These are phyloP conservation scores for Etheostoma spectabile DNA, from an alignment of 2,113 vertebrate genomes.

Conservation along the genomic window DNA sequence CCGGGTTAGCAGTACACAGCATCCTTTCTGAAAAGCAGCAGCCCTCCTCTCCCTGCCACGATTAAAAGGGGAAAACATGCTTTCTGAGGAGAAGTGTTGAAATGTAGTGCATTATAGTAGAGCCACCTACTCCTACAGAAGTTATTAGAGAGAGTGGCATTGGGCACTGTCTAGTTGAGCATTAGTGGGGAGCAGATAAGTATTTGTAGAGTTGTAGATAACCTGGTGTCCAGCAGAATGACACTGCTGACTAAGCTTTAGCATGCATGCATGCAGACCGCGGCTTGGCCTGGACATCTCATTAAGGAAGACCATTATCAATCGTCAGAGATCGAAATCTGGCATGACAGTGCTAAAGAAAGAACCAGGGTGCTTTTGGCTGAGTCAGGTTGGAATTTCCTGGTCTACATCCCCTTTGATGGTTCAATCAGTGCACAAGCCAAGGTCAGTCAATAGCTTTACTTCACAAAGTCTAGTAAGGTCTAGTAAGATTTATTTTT, in stretches of 20 bases:
- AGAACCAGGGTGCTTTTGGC: slow-evolving; percentile 50
- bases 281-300: slow-evolving; percentile 57
- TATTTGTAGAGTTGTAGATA: slow-evolving; percentile 55
- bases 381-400: slow-evolving; percentile 73
- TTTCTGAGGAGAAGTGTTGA: slow-evolving; percentile 43
- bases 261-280: slow-evolving; percentile 45
- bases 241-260: slow-evolving; percentile 70
- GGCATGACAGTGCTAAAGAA: slow-evolving; percentile 68
- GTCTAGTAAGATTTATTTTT: slow-evolving; percentile 26
- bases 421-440: slow-evolving; percentile 65
- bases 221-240: slow-evolving; percentile 41
- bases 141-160: slow-evolving; percentile 27
- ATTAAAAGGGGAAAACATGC: slow-evolving; percentile 39
- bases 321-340: slow-evolving; percentile 75
- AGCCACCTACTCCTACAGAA: slow-evolving; percentile 30
- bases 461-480: slow-evolving; percentile 22
- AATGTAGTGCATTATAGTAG: slow-evolving; percentile 31
- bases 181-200: slow-evolving; percentile 17
- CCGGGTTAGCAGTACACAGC: slow-evolving; percentile 54
- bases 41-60: neutral
- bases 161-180: slow-evolving; percentile 1
- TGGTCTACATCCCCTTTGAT: slow-evolving; percentile 59
- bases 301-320: slow-evolving; percentile 76
- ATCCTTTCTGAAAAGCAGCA: slow-evolving; percentile 57
- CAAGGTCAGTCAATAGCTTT: slow-evolving; percentile 67